These are phyloP conservation scores for Morpho deidamia DNA, from an alignment of 2,888 invertebrate species.

Conservation along the genomic window DNA sequence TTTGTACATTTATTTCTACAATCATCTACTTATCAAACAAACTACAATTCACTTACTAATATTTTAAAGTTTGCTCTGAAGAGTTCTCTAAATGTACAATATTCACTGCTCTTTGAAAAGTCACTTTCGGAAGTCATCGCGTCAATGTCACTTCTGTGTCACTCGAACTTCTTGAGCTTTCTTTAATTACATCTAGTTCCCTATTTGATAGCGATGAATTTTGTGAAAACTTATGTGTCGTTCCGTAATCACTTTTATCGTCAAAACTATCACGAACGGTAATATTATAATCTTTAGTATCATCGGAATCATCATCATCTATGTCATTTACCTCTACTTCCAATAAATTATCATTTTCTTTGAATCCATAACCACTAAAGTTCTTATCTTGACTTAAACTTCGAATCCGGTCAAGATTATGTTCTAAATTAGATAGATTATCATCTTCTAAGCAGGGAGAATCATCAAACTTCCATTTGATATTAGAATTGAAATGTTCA, in stretches of 20 bases:
- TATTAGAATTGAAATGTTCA: conserved; percentile 70
- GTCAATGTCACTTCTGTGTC: conserved; percentile 74
- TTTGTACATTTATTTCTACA: conserved; percentile 15
- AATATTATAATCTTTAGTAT: conserved; percentile 52
- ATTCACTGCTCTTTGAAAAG: conserved; percentile 64
- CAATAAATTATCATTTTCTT: conserved; percentile 62
- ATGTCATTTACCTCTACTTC: conserved; percentile 68
- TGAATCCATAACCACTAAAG: conserved; percentile 52
- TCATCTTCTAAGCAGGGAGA: conserved; percentile 54
- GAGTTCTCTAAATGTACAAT: conserved; percentile 60
- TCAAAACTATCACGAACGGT: conserved; percentile 56
- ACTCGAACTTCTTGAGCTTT: conserved; percentile 74
- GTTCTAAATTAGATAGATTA: conserved; percentile 61
- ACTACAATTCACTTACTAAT: conserved; percentile 19
- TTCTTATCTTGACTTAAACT: conserved; percentile 67
- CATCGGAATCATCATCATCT: conserved; percentile 57
- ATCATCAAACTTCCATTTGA: conserved; percentile 72
- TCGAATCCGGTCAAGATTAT: conserved; percentile 70
- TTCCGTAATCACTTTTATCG: conserved; percentile 65
- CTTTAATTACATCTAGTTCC: conserved; percentile 73
- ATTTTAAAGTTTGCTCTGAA: conserved; percentile 43
- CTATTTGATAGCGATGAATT: conserved; percentile 70
- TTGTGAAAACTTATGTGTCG: conserved; percentile 63
- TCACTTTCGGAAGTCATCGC: conserved; percentile 73
- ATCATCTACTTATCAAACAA: conserved; percentile 14